Evolutionary conservation across 2,888 invertebrate genomes (phyloP), one percentile per base, ranked within the genome.

Genomic region (Drosophila colorata): DNA sequence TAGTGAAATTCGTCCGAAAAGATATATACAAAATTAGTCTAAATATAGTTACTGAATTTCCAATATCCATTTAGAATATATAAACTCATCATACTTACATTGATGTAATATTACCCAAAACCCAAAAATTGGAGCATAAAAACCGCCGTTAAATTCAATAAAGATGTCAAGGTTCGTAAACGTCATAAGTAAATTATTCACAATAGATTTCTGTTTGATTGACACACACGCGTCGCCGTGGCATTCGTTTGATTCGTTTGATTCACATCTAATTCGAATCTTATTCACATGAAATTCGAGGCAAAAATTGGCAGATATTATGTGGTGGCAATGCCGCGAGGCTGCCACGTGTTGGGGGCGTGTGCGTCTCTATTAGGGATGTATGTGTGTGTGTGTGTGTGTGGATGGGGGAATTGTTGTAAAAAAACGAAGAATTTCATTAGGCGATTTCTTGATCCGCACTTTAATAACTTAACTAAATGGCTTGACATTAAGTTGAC

Each of bases 151-250:
- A 51, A 78, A 79, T 75, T 74, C 55, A 85, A 75, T 70, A 70
- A 81, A 81, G 53, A 73, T 72, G 77, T 75, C 80, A 76, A 66
- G 58, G 31, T 41, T 46, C 11, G 16, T n/a, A 47, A 74, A 83
- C 31, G 84, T 78, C 81, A 87, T 84, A 84, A 84, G 81, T 84
- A 84, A 82, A 87, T 87, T 87, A 82, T 82, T 75, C 85, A 87
- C 78, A 78, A 84, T 84, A 73, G 85, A 84, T 81, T 80, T 53
- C 16, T 49, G 37, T 61, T 85, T 84, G 83, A 85, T 84, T 84
- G 83, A 85, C 86, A 69, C 67, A 79, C 81, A 87, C 83, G 87
- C 83, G 87, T 77, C 79, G 75, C 63, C 52, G 56, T 79, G 68
- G 71, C 71, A 79, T 75, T 75, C 78, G 64, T 65, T 84, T 65